Percentiles rank a stretch among this genome's conserved stretches.
These are phyloP conservation scores for Lepidurus apus DNA, from an alignment of 1,140 invertebrate genomes.

Conservation along the genomic window DNA sequence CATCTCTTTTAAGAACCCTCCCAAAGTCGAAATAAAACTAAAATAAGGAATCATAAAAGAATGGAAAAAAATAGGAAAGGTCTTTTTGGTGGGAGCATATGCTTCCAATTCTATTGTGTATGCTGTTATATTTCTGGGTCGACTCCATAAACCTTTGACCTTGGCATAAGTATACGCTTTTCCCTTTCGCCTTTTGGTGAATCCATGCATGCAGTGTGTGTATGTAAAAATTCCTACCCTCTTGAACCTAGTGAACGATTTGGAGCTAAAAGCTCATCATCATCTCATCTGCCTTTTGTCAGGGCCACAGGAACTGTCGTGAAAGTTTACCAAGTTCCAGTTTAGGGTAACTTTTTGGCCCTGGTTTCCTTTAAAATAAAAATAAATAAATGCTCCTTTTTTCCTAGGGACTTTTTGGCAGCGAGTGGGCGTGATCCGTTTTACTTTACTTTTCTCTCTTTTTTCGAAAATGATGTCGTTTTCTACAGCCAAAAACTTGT, in stretches of 20 bases:
- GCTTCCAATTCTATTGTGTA: constrained; percentile 7
- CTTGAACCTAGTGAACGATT: constrained; percentile 2
- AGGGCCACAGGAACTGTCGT: background rate
- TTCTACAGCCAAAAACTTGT: background rate
- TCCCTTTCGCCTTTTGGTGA: background rate
- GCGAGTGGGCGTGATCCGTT: too few relatives aligned
- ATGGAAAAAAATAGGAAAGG: background rate
- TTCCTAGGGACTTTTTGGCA: background rate
- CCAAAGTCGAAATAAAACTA: background rate
- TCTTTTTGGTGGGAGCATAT: background rate
- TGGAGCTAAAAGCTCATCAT: constrained; percentile 8
- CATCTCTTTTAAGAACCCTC: background rate
- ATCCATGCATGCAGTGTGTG: background rate
- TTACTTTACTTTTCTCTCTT: too few relatives aligned
- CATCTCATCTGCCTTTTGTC: background rate
- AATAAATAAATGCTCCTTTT: background rate
- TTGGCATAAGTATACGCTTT: background rate
- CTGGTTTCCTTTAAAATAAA: background rate
- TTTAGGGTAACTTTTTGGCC: background rate
- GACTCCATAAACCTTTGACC: constrained; percentile 19
- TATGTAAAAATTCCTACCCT: background rate
- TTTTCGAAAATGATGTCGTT: background rate
- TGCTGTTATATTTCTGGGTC: background rate
- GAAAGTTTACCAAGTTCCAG: background rate
- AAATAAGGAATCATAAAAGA: background rate